Evolutionary conservation across 2,888 invertebrate genomes (phyloP), one percentile per base, ranked within the genome.

Genomic region (Acrocyrtus sp.): DNA sequence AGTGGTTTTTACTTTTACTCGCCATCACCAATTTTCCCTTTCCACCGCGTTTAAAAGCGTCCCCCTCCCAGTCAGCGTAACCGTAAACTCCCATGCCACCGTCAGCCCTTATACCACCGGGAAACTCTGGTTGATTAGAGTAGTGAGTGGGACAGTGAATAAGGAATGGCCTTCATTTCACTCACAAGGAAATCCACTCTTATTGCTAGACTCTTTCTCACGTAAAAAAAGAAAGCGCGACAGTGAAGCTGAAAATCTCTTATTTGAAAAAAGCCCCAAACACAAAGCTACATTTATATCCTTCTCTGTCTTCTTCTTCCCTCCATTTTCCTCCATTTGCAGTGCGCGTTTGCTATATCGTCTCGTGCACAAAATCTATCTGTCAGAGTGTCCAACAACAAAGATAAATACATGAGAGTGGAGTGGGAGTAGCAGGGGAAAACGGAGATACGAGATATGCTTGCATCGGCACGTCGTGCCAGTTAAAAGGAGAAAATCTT

Each of bases 111-210:
- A 56, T 26, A 41, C 58, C 21, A 50, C 45, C 45, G 53, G 34
- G 53, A 51, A 27, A n/a, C 51, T 60, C 60, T 53, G 58, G 53
- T 60, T 68, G 68, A 68, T 68, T 68, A 45, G 68, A 68, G 68
- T 51, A 53, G 53, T 60, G 48, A 53, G 60, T 51, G 60, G 60
- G 60, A 53, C 53, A 68, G 57, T 48, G 67, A 67, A 41, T 58
- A 65, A 65, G 63, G 43, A 63, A 66, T 56, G 57, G 47, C 53
- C 53, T 63, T 63, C 63, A 51, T n/a, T n/a, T n/a, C n/a, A n/a
- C n/a, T n/a, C n/a, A n/a, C n/a, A n/a, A 51, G 39, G 54, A 50
- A 53, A 63, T 65, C 56, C 56, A 65, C 47, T 65, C 63, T 51
- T 63, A 63, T 63, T 61, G 50, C 50, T 50, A 19, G 39, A 27